Evolutionary conservation across 2,888 invertebrate genomes (phyloP).

Genomic region (Synanthedon myopaeformis): DNA sequence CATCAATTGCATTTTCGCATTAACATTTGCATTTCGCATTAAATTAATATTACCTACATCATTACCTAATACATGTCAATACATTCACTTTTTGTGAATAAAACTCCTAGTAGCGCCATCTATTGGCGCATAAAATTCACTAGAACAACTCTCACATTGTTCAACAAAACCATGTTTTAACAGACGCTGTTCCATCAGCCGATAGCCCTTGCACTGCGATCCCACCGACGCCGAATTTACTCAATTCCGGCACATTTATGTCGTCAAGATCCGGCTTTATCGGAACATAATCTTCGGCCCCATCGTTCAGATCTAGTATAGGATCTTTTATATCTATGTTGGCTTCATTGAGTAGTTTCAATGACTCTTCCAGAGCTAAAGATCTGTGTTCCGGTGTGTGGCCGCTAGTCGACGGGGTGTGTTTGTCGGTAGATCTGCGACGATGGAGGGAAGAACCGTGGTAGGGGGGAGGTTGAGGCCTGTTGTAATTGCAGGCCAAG

Average conservation of each 20-base stretch:
- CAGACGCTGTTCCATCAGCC: constrained; percentile 39
- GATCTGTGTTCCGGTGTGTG: constrained; percentile 41
- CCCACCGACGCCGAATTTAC: constrained; percentile 39
- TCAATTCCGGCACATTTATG: constrained; percentile 46
- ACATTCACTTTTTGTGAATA: no score
- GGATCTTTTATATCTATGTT: constrained; percentile 50
- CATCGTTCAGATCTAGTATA: constrained; percentile 44
- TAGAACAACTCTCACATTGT: not conserved
- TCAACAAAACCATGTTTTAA: constrained; percentile 66
- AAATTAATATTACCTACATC: no score
- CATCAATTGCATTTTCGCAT: no score
- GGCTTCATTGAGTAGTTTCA: constrained; percentile 59
- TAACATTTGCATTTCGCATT: no score
- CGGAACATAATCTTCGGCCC: constrained; percentile 56
- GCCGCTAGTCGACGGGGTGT: constrained; percentile 29
- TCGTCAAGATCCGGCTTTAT: constrained; percentile 36
- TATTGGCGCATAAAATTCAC: no score
- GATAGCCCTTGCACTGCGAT: constrained; percentile 27
- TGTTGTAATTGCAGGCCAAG: constrained; percentile 51
- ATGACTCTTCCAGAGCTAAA: constrained; percentile 53
- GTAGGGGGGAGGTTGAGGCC: constrained; percentile 64
- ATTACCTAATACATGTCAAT: no score
- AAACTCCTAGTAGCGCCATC: no score
- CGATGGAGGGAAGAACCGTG: constrained; percentile 45
- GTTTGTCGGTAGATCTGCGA: constrained; percentile 22